Evolutionary conservation across 1,140 invertebrate genomes (phyloP), one percentile per base, ranked within the genome.

Genomic region (Rhyacophila brunnea): DNA sequence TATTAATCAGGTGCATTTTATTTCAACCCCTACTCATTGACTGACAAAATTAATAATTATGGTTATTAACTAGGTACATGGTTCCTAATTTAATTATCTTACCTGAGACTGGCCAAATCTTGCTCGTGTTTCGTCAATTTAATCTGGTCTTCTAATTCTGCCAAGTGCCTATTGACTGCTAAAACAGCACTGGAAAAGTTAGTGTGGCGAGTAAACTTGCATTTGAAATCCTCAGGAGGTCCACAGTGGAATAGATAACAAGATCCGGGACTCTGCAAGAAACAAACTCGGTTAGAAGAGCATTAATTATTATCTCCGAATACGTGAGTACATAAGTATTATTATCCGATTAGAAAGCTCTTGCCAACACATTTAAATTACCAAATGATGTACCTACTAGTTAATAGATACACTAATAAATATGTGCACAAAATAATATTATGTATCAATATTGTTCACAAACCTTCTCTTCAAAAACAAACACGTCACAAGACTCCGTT

Each of bases 211-310:
- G 92, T 94, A 68, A 96, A 96, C 80, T 93, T 93, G 78, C 93
- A 96, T 67, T 91, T 90, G 73, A 95, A 95, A 71, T 94, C 89
- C 68, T 91, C 88, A 0, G 89, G 85, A 15, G 89, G 83, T 0
- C 93, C 93, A 74, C 93, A 96, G 73, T 93, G 87, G 73, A 96
- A 96, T 19, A 96, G 77, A 70, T 95, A 96, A 73, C 93, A 96
- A 68, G 90, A 92, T 53, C 91, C 90, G 2, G 87, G 85, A 65
- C 83, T 89, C 91, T 93, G 68, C 14, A 79, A 80, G 45, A 63
- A 9, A 28, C 4, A 28, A 28, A 28, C 9, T 28, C n/a, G n/a
- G n/a, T n/a, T n/a, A n/a, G n/a, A n/a, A n/a, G n/a, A n/a, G n/a
- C n/a, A n/a, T n/a, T n/a, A n/a, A n/a, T n/a, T n/a, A n/a, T n/a